phyloP scores from a whole-genome alignment of 1,140 invertebrate genomes.

The Polypedilum pembai region DNA sequence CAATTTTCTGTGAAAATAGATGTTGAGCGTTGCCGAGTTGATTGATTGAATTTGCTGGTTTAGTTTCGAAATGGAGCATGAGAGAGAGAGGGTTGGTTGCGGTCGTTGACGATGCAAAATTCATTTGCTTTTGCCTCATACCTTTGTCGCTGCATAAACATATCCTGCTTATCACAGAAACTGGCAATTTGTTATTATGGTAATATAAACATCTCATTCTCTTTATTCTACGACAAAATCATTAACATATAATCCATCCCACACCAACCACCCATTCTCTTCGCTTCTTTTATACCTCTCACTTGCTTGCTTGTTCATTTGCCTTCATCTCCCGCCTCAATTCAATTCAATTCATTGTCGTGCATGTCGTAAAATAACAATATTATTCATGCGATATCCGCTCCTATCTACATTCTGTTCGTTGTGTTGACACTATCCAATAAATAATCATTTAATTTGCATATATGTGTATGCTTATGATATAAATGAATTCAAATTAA shows the following conservation, averaged over 20 bases:
- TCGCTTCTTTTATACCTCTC: not conserved
- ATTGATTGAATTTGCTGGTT: constrained; percentile 25
- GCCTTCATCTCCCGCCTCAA: not conserved
- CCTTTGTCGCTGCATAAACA: not conserved
- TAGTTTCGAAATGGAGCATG: not conserved
- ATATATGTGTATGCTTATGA: constrained; percentile 13
- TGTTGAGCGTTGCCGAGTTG: constrained; percentile 16
- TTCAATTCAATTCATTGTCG: constrained; percentile 3
- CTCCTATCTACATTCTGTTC: not conserved
- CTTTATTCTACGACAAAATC: not conserved
- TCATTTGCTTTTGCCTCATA: not conserved
- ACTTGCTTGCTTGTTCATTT: not conserved
- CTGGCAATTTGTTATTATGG: not conserved
- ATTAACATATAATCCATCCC: constrained; percentile 3
- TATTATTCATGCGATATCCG: constrained; percentile 12
- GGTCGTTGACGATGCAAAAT: not conserved
- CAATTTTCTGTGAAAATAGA: constrained; percentile 14
- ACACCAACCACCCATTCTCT: not conserved
- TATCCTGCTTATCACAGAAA: constrained; percentile 11
- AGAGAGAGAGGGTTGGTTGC: not conserved
- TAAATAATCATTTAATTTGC: constrained; percentile 19
- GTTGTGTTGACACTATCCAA: not conserved
- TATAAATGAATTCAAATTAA: not conserved
- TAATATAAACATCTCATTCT: constrained; percentile 2
- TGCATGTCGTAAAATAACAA: constrained; percentile 13